phyloP scores from a whole-genome alignment of 2,113 vertebrate genomes.

The Thymallus thymallus region DNA sequence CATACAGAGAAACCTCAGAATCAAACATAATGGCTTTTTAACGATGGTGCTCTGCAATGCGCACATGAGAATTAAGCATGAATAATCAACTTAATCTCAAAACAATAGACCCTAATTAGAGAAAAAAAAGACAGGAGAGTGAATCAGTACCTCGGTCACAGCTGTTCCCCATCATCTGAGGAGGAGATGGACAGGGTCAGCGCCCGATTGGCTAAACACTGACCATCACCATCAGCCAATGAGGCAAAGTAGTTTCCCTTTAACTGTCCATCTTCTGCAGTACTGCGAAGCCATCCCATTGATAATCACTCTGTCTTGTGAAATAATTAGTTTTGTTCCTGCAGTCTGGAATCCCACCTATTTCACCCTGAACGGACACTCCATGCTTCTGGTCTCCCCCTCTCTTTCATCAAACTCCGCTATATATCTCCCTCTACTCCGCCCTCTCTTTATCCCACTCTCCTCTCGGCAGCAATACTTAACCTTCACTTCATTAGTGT shows the following conservation, averaged over 20 bases:
- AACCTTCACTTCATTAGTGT: conserved; percentile 32
- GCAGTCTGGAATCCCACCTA: conserved; percentile 8
- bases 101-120: not conserved
- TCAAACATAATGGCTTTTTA: conserved; percentile 1
- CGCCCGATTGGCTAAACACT: conserved; percentile 57
- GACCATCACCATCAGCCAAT: conserved; percentile 59
- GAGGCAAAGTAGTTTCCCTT: conserved; percentile 39
- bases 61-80: not conserved
- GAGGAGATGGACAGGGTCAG: conserved; percentile 59
- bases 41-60: not conserved
- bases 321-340: not conserved
- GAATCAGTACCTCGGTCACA: conserved; percentile 89
- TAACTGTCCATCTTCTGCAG: conserved; percentile 36
- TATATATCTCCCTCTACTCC: conserved; percentile 8
- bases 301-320: conserved; percentile 17
- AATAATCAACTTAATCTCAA: not conserved
- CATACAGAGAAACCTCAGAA: not conserved
- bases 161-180: conserved; percentile 92
- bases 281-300: conserved; percentile 29
- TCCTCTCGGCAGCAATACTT: conserved; percentile 3
- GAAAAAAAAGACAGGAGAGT: conserved; percentile 1
- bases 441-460: conserved; percentile 14
- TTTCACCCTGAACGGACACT: not conserved
- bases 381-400: conserved; percentile 8
- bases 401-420: conserved; percentile 49